A percentile compares a stretch with the other conserved stretches of the same genome.
These are phyloP conservation scores for Frieseomelitta varia DNA, from an alignment of 1,140 invertebrate genomes.

Conservation along the genomic window DNA sequence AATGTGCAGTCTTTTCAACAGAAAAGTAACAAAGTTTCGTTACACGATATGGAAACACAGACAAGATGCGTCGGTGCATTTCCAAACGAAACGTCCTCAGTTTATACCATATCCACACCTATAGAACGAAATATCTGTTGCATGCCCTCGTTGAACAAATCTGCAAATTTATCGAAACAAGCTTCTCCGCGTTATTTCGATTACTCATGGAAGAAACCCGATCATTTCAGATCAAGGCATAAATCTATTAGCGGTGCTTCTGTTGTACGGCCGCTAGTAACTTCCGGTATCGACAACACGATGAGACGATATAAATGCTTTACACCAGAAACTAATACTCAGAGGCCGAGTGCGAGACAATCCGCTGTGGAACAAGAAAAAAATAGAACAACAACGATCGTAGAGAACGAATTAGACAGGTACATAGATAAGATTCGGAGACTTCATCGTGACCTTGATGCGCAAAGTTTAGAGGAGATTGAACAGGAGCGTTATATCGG, in stretches of 20 bases:
- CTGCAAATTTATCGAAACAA: not conserved
- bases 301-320: constrained; percentile 27
- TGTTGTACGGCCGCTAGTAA: constrained; percentile 12
- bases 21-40: not conserved
- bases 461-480: constrained; percentile 65
- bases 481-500: constrained; percentile 76
- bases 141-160: not conserved
- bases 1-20: not conserved
- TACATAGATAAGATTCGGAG: constrained; percentile 75
- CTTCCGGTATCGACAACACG: constrained; percentile 18
- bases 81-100: not conserved
- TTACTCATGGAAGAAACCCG: constrained; percentile 9
- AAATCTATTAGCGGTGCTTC: constrained; percentile 6
- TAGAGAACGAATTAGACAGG: constrained; percentile 71
- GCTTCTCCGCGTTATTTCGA: constrained; percentile 42
- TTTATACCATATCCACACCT: not conserved
- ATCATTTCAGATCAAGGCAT: not conserved
- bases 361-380: not conserved
- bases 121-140: not conserved
- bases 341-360: not conserved
- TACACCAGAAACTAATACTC: not conserved
- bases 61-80: not conserved
- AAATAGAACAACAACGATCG: constrained; percentile 7
- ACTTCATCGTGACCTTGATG: constrained; percentile 63
- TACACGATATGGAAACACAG: not conserved